phyloP scores from a whole-genome alignment of 2,888 invertebrate species.

The Sarcophaga variegata region DNA sequence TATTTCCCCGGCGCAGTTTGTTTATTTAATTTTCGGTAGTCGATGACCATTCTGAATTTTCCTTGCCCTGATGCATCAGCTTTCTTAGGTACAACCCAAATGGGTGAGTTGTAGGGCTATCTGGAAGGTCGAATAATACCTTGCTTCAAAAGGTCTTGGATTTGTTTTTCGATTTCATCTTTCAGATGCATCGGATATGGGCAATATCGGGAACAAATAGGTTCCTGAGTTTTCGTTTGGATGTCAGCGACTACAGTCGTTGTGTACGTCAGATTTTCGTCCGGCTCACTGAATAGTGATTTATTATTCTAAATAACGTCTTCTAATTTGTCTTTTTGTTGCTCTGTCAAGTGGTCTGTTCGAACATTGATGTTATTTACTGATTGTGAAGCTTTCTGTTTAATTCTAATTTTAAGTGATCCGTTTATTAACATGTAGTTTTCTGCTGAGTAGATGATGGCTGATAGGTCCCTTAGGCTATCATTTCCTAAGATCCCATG shows the following conservation, averaged over 20 bases:
- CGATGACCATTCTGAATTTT: constrained; percentile 7
- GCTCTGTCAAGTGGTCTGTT: constrained; percentile 22
- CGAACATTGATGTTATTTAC: constrained; percentile 30
- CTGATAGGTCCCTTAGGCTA: no score
- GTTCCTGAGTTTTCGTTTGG: no score
- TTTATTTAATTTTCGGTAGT: background rate
- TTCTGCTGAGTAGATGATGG: no score
- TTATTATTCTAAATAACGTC: background rate
- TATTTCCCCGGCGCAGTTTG: constrained; percentile 11
- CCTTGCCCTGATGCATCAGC: background rate
- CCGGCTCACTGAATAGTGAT: background rate
- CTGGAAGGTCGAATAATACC: no score
- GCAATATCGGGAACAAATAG: no score
- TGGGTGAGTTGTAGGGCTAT: no score
- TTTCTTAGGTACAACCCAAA: no score
- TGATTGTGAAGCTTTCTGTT: constrained; percentile 7
- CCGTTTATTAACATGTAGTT: constrained; percentile 17
- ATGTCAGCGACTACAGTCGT: no score
- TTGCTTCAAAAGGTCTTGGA: no score
- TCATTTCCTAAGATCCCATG: no score
- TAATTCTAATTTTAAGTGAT: background rate
- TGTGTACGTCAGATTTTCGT: constrained; percentile 5
- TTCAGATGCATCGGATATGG: no score
- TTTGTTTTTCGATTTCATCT: no score
- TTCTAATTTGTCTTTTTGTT: background rate